Conservation (phyloP, 2,888 invertebrate genomes). For the Automeris io region DNA sequence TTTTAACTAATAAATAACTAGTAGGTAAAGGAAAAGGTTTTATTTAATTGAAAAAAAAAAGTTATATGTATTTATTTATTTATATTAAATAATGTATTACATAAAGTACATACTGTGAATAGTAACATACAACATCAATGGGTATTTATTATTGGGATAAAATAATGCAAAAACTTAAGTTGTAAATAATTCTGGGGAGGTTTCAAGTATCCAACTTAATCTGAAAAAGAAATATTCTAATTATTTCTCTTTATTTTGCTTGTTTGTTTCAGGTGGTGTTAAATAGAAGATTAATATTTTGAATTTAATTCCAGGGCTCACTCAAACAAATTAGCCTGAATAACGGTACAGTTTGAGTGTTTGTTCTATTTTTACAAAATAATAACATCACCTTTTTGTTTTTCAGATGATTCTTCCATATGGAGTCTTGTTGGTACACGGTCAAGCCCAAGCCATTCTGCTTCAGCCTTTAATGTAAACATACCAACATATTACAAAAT, state of each 20-base stretch:
- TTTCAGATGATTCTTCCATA: slow-evolving; percentile 74
- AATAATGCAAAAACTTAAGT: slow-evolving; percentile 5
- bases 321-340: slow-evolving; percentile 43
- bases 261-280: slow-evolving; percentile 73
- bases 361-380: slow-evolving; percentile 40
- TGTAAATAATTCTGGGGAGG: slow-evolving; percentile 14
- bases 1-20: slow-evolving; percentile 51
- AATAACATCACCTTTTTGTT: slow-evolving; percentile 72
- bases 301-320: slow-evolving; percentile 50
- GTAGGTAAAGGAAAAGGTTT: slow-evolving; percentile 57
- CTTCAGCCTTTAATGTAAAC: slow-evolving; percentile 76
- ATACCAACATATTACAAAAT: slow-evolving; percentile 49
- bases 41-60: slow-evolving; percentile 39
- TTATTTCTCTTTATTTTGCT: slow-evolving; percentile 62
- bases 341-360: slow-evolving; percentile 58
- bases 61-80: slow-evolving; percentile 35
- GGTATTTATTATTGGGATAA: slow-evolving; percentile 10
- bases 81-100: slow-evolving; percentile 28
- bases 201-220: slow-evolving; percentile 46
- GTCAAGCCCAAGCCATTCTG: slow-evolving; percentile 80
- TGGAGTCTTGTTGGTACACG: slow-evolving; percentile 80
- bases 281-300: slow-evolving; percentile 57
- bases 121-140: slow-evolving; percentile 25
- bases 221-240: slow-evolving; percentile 52
- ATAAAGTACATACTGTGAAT: slow-evolving; percentile 27